Percentiles rank a stretch among this genome's conserved stretches.
phyloP scores from a whole-genome alignment of 2,797 vertebrate genomes.

The Merluccius polli region DNA sequence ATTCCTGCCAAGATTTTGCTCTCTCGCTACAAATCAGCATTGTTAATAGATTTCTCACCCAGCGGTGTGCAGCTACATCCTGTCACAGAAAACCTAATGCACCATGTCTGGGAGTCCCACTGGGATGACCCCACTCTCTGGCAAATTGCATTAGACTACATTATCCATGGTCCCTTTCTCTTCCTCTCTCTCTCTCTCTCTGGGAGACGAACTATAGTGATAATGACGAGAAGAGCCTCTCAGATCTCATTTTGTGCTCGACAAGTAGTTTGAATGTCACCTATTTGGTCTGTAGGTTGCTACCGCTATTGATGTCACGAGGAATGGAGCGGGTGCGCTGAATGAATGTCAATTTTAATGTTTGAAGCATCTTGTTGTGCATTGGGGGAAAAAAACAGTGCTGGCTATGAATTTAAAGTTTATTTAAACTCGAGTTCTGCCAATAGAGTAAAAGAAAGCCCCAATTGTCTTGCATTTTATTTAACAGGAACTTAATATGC shows the following conservation, averaged over 20 bases:
- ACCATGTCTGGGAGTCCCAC: slow-evolving; percentile 39
- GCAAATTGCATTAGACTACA: slow-evolving; percentile 31
- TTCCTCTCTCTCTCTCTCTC: background rate
- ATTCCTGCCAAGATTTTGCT: slow-evolving; percentile 27
- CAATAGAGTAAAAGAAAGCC: background rate
- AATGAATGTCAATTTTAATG: background rate
- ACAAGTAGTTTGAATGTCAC: slow-evolving; percentile 14
- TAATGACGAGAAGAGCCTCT: slow-evolving; percentile 9
- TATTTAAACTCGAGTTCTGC: slow-evolving; percentile 1
- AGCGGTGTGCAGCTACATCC: slow-evolving; percentile 38
- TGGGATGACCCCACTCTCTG: slow-evolving; percentile 27
- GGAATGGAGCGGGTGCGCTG: background rate
- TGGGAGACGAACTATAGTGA: background rate
- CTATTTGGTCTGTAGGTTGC: background rate
- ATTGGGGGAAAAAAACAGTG: background rate
- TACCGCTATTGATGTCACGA: background rate
- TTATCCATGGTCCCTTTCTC: slow-evolving; percentile 10
- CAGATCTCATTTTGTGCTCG: slow-evolving; percentile 9
- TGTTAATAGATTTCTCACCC: slow-evolving; percentile 50
- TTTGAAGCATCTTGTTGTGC: background rate
- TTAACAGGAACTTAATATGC: slow-evolving; percentile 24
- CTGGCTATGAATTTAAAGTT: background rate
- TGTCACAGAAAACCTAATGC: slow-evolving; percentile 42
- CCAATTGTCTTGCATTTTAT: slow-evolving; percentile 14
- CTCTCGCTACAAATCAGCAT: slow-evolving; percentile 39